phyloP scores from a whole-genome alignment of 1,140 invertebrate genomes.

The Leptopilina clavipes region DNA sequence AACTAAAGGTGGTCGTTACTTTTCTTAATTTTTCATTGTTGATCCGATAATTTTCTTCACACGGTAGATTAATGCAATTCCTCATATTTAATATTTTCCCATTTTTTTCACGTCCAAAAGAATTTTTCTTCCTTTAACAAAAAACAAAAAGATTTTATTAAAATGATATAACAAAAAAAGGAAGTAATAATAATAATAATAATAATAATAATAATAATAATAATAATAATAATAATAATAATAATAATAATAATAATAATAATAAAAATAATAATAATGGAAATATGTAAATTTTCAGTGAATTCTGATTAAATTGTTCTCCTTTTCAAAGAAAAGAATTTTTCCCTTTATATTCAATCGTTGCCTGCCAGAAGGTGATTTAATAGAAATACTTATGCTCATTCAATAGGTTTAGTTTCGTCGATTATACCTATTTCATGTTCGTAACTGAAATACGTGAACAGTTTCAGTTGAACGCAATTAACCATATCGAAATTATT shows the following conservation, averaged over 20 bases:
- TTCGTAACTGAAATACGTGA: conserved; percentile 11
- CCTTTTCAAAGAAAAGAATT: background rate
- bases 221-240: too few relatives aligned
- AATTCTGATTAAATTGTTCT: background rate
- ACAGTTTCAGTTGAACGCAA: background rate
- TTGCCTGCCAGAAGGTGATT: background rate
- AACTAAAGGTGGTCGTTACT: too few relatives aligned
- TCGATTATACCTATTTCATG: conserved; percentile 14
- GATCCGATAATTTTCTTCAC: background rate
- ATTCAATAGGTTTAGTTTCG: conserved; percentile 22
- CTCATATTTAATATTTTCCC: too few relatives aligned
- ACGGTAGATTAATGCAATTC: conserved; percentile 12
- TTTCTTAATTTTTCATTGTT: too few relatives aligned
- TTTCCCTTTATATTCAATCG: background rate
- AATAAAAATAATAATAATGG: too few relatives aligned
- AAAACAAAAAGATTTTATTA: background rate
- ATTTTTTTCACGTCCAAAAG: background rate
- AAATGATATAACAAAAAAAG: too few relatives aligned
- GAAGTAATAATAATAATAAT: too few relatives aligned
- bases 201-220: too few relatives aligned
- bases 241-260: too few relatives aligned
- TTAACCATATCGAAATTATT: background rate
- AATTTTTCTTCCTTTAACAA: background rate
- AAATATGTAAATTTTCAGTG: too few relatives aligned
- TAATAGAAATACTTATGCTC: conserved; percentile 21